Percentiles rank a stretch among this genome's conserved stretches.
phyloP scores from a whole-genome alignment of 2,797 vertebrate species.

The Lepus oiostolus region DNA sequence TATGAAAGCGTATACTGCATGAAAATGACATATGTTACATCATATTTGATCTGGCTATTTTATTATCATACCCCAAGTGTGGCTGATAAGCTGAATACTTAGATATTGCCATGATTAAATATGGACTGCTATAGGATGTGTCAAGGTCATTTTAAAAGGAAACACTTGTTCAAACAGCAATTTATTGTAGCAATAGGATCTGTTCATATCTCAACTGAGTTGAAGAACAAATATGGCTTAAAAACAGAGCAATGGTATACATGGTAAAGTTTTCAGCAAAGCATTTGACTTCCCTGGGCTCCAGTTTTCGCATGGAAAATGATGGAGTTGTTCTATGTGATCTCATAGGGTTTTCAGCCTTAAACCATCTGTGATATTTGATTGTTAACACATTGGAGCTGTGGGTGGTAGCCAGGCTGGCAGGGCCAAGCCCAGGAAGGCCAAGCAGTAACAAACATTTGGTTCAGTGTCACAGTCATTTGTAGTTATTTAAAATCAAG shows the following conservation, averaged over 20 bases:
- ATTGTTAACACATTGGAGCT: not conserved
- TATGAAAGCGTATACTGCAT: not conserved
- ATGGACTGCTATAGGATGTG: not conserved
- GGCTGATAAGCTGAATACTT: not conserved
- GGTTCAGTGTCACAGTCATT: not conserved
- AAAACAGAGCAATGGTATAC: not conserved
- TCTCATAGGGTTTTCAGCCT: not conserved
- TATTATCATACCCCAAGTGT: not conserved
- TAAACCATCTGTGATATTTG: not conserved
- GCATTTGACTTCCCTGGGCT: not conserved
- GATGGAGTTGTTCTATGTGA: not conserved
- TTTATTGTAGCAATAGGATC: not conserved
- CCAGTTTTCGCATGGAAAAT: not conserved
- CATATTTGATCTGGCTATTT: not conserved
- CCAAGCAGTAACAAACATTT: not conserved
- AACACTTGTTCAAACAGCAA: not conserved
- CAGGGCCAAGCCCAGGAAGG: not conserved
- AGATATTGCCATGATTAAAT: not conserved
- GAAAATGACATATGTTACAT: not conserved
- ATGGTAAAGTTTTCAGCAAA: not conserved
- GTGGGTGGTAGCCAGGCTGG: not conserved
- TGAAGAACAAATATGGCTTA: not conserved
- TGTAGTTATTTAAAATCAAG: constrained; percentile 37
- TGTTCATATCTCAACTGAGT: not conserved
- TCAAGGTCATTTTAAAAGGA: constrained; percentile 1